These are phyloP conservation scores for Sardinella longiceps DNA, from an alignment of 2,797 vertebrate genomes.

Conservation along the genomic window DNA sequence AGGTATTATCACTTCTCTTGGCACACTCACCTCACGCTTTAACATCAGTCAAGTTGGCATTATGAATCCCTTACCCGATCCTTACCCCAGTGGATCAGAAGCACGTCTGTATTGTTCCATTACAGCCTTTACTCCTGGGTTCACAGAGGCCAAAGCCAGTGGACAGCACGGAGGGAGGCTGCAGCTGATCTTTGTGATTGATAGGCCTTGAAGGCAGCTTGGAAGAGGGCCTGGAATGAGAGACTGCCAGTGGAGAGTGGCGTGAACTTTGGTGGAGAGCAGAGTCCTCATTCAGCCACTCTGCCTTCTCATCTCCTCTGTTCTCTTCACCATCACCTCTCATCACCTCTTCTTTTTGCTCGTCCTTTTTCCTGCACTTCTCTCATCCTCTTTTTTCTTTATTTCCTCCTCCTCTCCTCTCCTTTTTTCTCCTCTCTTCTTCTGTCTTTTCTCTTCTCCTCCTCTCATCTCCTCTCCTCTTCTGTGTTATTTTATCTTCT, in stretches of 20 bases:
- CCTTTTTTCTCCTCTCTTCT: not conserved
- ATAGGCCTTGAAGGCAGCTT: slow-evolving; percentile 3
- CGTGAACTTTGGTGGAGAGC: not conserved
- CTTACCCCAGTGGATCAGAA: not conserved
- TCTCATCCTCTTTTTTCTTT: not conserved
- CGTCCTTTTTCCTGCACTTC: too few relatives aligned
- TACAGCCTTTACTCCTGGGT: not conserved
- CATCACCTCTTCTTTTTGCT: too few relatives aligned
- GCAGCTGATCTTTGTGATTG: slow-evolving; percentile 10
- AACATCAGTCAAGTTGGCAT: not conserved
- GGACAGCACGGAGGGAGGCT: not conserved
- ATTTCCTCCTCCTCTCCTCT: not conserved
- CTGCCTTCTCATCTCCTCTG: not conserved
- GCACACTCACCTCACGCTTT: not conserved
- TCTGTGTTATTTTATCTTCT: not conserved
- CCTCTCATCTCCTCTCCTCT: not conserved
- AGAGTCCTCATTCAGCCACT: not conserved
- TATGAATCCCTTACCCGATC: not conserved
- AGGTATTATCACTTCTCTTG: not conserved
- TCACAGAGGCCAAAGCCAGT: not conserved
- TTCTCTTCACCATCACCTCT: too few relatives aligned
- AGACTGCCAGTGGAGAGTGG: not conserved
- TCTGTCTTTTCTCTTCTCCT: not conserved
- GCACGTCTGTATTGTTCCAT: not conserved
- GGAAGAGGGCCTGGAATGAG: not conserved